Percentiles rank a stretch among this genome's conserved stretches.
These are phyloP conservation scores for Calephelis virginiensis DNA, from an alignment of 1,140 invertebrate genomes.

Conservation along the genomic window DNA sequence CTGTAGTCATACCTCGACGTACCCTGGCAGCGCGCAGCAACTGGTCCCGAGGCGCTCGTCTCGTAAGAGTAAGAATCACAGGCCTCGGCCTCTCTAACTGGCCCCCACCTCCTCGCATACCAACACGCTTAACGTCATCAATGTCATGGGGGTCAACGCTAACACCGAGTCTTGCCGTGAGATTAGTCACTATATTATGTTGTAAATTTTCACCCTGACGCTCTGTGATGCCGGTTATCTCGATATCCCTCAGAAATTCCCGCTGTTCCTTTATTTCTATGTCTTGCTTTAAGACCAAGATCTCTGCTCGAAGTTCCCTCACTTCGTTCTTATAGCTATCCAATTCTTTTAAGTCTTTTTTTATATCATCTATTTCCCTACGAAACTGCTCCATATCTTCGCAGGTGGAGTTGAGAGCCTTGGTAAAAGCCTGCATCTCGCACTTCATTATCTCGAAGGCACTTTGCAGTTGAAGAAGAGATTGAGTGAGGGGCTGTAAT, in stretches of 20 bases:
- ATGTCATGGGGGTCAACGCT: background rate
- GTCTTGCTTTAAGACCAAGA: background rate
- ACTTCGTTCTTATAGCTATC: background rate
- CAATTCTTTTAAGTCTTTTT: background rate
- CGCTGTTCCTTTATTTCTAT: background rate
- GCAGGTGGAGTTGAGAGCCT: background rate
- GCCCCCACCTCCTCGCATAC: background rate
- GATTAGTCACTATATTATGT: background rate
- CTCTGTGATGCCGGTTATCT: background rate
- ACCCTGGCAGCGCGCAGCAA: conserved; percentile 17
- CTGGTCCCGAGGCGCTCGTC: background rate
- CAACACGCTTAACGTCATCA: background rate
- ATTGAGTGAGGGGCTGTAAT: too few species aligned
- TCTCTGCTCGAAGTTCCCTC: background rate
- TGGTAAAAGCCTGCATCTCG: background rate
- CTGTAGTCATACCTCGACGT: background rate
- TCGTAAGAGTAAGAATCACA: conserved; percentile 3
- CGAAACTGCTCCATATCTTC: background rate
- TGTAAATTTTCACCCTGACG: background rate
- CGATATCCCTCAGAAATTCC: background rate
- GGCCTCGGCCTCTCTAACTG: background rate
- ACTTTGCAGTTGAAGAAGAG: too few species aligned
- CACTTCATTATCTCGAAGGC: background rate
- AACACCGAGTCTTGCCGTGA: background rate
- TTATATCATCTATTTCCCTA: background rate